These are phyloP conservation scores for Leptodirus hochenwartii DNA, from an alignment of 2,888 invertebrate species.

Conservation along the genomic window DNA sequence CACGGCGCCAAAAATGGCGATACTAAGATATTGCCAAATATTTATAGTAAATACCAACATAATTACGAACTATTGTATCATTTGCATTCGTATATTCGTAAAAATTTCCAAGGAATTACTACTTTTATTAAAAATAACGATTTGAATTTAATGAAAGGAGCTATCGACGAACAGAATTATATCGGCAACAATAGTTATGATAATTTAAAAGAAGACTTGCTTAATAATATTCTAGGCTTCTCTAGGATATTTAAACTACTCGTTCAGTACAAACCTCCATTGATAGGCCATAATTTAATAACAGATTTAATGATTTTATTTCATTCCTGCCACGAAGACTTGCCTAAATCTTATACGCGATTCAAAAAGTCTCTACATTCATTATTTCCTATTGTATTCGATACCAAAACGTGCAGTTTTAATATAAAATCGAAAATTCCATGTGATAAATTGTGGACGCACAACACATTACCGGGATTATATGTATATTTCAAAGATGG, in stretches of 20 bases:
- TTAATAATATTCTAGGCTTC: slow-evolving; percentile 41
- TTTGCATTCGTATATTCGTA: slow-evolving; percentile 38
- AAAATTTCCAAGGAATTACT: slow-evolving; percentile 27
- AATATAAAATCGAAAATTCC: slow-evolving; percentile 25
- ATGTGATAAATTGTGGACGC: slow-evolving; percentile 30
- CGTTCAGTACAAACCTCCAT: slow-evolving; percentile 40
- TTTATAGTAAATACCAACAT: too few species aligned
- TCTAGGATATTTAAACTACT: slow-evolving; percentile 44
- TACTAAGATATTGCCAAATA: too few species aligned
- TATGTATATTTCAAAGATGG: slow-evolving; percentile 40
- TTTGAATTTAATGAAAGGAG: slow-evolving; percentile 24
- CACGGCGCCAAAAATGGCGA: too few species aligned
- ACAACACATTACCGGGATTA: slow-evolving; percentile 34
- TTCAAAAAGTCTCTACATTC: slow-evolving; percentile 44
- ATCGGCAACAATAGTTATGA: slow-evolving; percentile 19
- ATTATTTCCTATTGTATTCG: slow-evolving; percentile 49
- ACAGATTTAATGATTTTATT: slow-evolving; percentile 51
- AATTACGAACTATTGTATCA: slow-evolving; percentile 33
- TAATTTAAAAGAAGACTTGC: slow-evolving; percentile 31
- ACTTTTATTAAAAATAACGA: slow-evolving; percentile 20
- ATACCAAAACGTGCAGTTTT: slow-evolving; percentile 53
- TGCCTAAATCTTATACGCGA: slow-evolving; percentile 41
- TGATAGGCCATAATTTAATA: slow-evolving; percentile 59
- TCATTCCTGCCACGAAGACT: slow-evolving; percentile 48
- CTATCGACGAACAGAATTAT: slow-evolving; percentile 19